Base-by-base conservation (phyloP, 1,140 invertebrate genomes). In the Samia ricini region DNA sequence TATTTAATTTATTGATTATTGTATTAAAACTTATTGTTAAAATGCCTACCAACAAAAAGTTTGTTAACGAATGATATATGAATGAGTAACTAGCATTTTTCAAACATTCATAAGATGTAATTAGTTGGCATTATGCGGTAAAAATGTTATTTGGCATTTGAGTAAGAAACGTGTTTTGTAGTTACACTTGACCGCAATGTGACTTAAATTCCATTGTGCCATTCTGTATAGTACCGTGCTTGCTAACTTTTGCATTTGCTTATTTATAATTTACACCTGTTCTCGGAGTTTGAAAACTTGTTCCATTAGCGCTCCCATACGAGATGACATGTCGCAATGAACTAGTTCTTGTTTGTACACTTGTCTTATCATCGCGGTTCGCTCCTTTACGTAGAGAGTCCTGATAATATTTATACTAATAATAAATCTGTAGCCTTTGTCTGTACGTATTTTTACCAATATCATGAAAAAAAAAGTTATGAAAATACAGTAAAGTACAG, bases 211-310 rank as follows among this genome's bases (percentile, higher is more conserved):
- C 50, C 56, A 52, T 69, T 64, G 59, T 59, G 51, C 59, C 54
- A 64, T 19, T 29, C 63, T 54, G 29, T 60, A 57, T 60, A 24
- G 56, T n/a, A n/a, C 18, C 65, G 60, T 57, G 60, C 50, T 36
- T 20, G 54, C 56, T 52, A 48, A 48, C n/a, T 42, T 24, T 56
- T 59, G 62, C 66, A 58, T 36, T 22, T 26, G 52, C 59, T 24
- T n/a, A n/a, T n/a, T 29, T 42, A 42, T 49, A 18, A 51, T 59
- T 61, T 48, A 12, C 63, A 61, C 63, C 63, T 65, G 63, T 63
- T 22, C 48, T 22, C 8, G 36, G 51, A 55, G n/a, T 59, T 36
- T 54, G 21, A 24, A 2, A 26, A 60, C 26, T 24, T 59, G 63
- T 56, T 65, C 59, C 55, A 65, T 65, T 65, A 64, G 57, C 63